Percentiles rank a stretch among this genome's conserved stretches.
Evolutionary conservation across 2,888 invertebrate genomes (phyloP).

Genomic region (Monoplex corrugatus): DNA sequence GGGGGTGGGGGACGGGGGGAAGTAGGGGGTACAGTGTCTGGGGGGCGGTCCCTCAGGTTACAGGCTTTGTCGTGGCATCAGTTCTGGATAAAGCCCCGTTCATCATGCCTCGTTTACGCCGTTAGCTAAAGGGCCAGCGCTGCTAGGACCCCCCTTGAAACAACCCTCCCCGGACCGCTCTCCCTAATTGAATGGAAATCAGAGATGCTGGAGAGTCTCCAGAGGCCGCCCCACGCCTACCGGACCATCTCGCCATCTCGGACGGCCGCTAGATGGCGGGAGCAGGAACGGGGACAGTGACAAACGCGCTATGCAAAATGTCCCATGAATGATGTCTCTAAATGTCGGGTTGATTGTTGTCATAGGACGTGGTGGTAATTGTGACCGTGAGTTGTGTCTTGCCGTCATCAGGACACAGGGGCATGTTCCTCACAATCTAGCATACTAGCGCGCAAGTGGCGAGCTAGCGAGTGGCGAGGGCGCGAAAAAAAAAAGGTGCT

Average conservation of each 20-base stretch:
- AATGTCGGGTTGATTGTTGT: background rate
- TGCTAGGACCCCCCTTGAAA: constrained; percentile 18
- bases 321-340: constrained; percentile 5
- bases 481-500: no score
- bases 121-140: constrained; percentile 47
- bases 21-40: background rate
- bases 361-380: background rate
- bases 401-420: no score
- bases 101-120: constrained; percentile 44
- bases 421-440: background rate
- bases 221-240: background rate
- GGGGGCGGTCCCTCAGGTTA: background rate
- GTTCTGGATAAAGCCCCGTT: constrained; percentile 14
- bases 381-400: background rate
- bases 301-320: constrained; percentile 28
- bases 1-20: background rate
- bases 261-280: background rate
- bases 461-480: no score
- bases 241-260: background rate
- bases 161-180: constrained; percentile 29
- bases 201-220: constrained; percentile 26
- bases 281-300: constrained; percentile 31
- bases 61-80: constrained; percentile 34
- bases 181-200: constrained; percentile 51
- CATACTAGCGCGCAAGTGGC: background rate